Percentiles rank a stretch among this genome's conserved stretches.
Evolutionary conservation across 2,888 invertebrate species (phyloP).

Genomic region (Panzeria rudis): DNA sequence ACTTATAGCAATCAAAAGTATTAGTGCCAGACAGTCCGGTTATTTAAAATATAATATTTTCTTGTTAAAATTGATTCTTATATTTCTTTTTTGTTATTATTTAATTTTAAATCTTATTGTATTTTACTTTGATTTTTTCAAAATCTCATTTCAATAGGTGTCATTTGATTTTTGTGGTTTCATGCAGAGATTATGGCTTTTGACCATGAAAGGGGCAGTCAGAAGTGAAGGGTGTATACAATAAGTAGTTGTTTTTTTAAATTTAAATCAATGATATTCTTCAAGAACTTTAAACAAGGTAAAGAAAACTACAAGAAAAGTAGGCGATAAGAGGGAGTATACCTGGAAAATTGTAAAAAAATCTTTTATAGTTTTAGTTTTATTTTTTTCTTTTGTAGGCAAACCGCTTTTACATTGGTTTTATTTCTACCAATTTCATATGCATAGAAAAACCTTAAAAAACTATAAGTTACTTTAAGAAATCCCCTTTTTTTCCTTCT

Average conservation of each 20-base stretch:
- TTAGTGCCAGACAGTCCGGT: not conserved
- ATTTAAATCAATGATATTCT: slow-evolving; percentile 21
- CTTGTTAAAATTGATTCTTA: not conserved
- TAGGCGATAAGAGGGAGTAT: not conserved
- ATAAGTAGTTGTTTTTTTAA: not conserved
- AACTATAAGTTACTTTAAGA: not conserved
- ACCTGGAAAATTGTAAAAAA: too few relatives aligned
- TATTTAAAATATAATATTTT: not conserved
- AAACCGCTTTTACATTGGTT: not conserved
- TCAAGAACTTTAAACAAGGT: not conserved
- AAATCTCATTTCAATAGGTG: slow-evolving; percentile 52
- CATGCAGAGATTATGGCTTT: slow-evolving; percentile 48
- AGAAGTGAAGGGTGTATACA: not conserved
- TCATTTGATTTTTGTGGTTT: slow-evolving; percentile 64
- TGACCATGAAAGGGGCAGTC: not conserved
- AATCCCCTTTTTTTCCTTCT: not conserved
- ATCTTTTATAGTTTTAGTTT: too few relatives aligned
- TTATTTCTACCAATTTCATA: not conserved
- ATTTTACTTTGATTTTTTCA: slow-evolving; percentile 40
- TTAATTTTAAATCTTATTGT: slow-evolving; percentile 37
- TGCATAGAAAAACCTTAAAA: not conserved
- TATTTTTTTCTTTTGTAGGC: too few relatives aligned
- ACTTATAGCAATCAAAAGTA: not conserved
- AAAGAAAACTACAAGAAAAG: not conserved
- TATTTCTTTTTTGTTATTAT: slow-evolving; percentile 11